A percentile compares a stretch with the other conserved stretches of the same genome.
Evolutionary conservation across 2,797 vertebrate genomes (phyloP).

Genomic region (Amblyraja radiata): DNA sequence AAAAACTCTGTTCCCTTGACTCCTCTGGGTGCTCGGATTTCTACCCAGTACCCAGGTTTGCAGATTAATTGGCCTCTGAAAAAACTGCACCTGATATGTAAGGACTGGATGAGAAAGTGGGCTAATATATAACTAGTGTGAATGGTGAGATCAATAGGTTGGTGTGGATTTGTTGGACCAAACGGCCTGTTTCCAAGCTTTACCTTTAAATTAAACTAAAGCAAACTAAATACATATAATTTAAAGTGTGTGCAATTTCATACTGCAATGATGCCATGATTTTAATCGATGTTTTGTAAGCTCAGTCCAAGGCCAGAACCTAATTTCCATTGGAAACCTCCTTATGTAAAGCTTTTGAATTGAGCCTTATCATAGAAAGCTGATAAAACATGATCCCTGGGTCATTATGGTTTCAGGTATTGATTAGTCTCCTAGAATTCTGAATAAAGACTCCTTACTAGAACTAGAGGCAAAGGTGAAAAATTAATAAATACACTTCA

Average conservation of each 20-base stretch:
- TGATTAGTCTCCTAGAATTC: not conserved
- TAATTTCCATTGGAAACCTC: not conserved
- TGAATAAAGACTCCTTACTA: not conserved
- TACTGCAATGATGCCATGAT: not conserved
- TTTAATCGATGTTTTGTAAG: not conserved
- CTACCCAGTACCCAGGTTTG: no score
- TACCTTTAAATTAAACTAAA: no score
- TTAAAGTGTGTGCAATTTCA: not conserved
- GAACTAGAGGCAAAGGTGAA: not conserved
- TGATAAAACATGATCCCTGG: not conserved
- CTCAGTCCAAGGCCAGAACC: not conserved
- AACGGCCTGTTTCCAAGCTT: no score
- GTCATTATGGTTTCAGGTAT: not conserved
- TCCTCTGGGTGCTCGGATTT: no score
- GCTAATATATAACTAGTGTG: no score
- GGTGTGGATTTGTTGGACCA: no score
- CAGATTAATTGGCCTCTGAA: no score
- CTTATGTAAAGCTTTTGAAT: not conserved
- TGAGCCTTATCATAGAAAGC: not conserved
- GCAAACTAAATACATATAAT: not conserved
- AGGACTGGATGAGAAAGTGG: no score
- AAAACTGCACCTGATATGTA: no score
- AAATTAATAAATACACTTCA: not conserved
- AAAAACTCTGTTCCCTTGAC: no score
- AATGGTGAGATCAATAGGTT: no score